These are phyloP conservation scores for Anabacerthia variegaticeps DNA, from an alignment of 2,797 vertebrate genomes.

Conservation along the genomic window DNA sequence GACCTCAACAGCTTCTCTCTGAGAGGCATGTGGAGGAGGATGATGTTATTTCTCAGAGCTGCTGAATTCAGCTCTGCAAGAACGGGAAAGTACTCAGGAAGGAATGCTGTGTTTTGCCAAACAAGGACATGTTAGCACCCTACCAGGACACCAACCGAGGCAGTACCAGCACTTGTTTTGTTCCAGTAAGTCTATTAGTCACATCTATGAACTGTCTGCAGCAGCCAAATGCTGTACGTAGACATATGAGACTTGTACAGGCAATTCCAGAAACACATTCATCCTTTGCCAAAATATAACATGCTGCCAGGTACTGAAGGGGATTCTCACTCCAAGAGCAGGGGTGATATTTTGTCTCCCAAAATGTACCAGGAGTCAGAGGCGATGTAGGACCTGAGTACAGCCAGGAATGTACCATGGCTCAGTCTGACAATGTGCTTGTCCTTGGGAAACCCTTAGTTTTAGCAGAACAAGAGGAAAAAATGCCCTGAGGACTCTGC, in stretches of 20 bases:
- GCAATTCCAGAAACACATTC: conserved; percentile 20
- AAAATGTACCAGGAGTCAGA: background rate
- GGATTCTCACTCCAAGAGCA: background rate
- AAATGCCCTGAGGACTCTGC: background rate
- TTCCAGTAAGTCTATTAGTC: conserved; percentile 21
- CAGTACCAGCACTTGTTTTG: background rate
- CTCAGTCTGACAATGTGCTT: background rate
- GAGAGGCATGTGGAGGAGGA: background rate
- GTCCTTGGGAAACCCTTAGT: background rate
- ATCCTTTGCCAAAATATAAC: background rate
- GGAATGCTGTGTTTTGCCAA: background rate
- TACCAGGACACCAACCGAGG: background rate
- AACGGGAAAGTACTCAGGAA: background rate
- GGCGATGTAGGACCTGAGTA: background rate
- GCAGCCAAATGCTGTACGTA: background rate
- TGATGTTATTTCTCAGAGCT: background rate
- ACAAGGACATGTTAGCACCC: background rate
- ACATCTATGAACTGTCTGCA: background rate
- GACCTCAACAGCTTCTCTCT: background rate
- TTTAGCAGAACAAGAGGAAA: conserved; percentile 3
- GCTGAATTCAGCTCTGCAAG: conserved; percentile 3
- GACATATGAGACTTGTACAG: background rate
- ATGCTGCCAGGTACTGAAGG: background rate
- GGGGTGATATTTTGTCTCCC: background rate
- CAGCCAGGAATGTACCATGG: background rate